A percentile compares a stretch with the other conserved stretches of the same genome.
Conservation (phyloP, 1,140 invertebrate genomes). For the Sogatella furcifera region DNA sequence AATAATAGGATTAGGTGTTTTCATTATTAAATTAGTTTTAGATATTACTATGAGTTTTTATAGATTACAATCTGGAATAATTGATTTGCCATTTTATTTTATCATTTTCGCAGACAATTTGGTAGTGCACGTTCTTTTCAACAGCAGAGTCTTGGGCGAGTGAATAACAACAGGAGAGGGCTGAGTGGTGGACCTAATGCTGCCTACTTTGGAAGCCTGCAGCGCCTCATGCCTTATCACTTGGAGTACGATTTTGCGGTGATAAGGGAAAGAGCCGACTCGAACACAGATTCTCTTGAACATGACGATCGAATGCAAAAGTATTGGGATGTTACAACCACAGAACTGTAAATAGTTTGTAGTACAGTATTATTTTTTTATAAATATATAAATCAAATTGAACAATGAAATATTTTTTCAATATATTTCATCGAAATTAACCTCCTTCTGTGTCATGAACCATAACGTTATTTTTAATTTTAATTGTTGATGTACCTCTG, state of each 20-base stretch:
- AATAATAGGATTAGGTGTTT: too few relatives aligned
- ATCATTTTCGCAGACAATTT: slow-evolving; percentile 44
- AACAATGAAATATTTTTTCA: neutral
- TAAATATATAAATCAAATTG: neutral
- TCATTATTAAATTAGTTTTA: too few relatives aligned
- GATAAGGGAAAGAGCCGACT: slow-evolving; percentile 52
- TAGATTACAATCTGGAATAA: neutral
- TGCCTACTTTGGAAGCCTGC: slow-evolving; percentile 73
- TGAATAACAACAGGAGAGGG: slow-evolving; percentile 33
- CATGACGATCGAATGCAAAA: slow-evolving; percentile 71
- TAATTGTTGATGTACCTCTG: too few relatives aligned
- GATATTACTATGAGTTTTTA: too few relatives aligned
- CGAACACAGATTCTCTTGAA: slow-evolving; percentile 55
- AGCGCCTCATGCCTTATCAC: slow-evolving; percentile 72
- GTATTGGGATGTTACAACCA: slow-evolving; percentile 78
- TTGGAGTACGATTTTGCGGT: slow-evolving; percentile 73
- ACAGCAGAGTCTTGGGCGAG: slow-evolving; percentile 31
- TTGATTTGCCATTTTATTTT: too few relatives aligned
- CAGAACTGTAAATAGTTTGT: slow-evolving; percentile 56
- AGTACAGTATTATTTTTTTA: neutral
- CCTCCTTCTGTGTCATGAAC: too few relatives aligned
- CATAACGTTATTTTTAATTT: too few relatives aligned
- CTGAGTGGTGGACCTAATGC: slow-evolving; percentile 64
- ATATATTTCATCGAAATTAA: too few relatives aligned
- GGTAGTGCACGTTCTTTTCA: slow-evolving; percentile 66